Evolutionary conservation across 2,797 vertebrate genomes (phyloP).

Genomic region (Falco cherrug): DNA sequence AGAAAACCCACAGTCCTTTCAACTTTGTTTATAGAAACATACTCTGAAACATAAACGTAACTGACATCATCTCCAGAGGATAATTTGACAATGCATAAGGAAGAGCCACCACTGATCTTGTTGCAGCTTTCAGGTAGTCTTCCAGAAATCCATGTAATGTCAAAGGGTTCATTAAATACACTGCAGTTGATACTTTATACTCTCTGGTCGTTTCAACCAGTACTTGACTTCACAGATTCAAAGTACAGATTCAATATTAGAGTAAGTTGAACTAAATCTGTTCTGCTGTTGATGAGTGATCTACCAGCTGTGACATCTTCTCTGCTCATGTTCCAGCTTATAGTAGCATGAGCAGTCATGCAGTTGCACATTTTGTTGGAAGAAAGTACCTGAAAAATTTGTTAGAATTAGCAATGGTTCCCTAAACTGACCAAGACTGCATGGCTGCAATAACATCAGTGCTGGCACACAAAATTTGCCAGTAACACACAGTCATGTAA

Average conservation of each 20-base stretch:
- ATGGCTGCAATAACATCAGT: background rate
- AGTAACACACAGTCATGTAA: background rate
- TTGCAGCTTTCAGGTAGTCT: background rate
- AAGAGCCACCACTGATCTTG: background rate
- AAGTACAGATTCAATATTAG: background rate
- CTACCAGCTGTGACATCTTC: background rate
- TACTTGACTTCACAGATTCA: background rate
- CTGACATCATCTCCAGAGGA: background rate
- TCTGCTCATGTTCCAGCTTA: background rate
- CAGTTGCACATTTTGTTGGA: background rate
- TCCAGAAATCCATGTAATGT: background rate
- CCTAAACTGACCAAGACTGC: background rate
- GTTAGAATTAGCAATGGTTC: background rate
- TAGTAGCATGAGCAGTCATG: rapidly evolving
- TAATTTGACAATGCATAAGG: background rate
- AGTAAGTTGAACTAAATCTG: background rate
- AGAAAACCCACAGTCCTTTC: background rate
- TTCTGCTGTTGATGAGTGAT: background rate
- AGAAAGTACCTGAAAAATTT: background rate
- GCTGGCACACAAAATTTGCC: background rate
- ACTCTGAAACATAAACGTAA: background rate
- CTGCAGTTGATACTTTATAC: background rate
- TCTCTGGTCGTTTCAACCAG: background rate
- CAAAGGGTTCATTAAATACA: background rate
- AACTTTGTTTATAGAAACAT: background rate